phyloP scores from a whole-genome alignment of 2,888 invertebrate genomes.

The Brenthis ino region DNA sequence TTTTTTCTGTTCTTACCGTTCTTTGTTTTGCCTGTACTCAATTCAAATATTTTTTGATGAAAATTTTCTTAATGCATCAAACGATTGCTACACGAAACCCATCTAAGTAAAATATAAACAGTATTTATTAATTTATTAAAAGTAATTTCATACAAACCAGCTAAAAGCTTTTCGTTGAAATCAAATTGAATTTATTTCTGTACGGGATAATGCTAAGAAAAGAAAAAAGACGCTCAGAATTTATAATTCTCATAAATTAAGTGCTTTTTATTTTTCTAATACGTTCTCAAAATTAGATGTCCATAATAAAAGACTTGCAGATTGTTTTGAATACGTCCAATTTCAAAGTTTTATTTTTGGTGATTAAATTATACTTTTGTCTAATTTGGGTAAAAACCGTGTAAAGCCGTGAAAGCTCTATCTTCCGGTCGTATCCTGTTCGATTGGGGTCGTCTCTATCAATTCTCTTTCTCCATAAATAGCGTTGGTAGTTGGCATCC shows the following conservation, averaged over 20 bases:
- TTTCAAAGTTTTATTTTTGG: background rate
- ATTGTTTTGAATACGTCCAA: background rate
- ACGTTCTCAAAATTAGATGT: slow-evolving; percentile 13
- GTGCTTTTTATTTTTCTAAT: slow-evolving; percentile 15
- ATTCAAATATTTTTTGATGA: too few species aligned
- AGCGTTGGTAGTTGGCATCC: too few species aligned
- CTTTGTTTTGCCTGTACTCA: too few species aligned
- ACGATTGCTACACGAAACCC: slow-evolving; percentile 11
- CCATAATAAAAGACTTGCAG: slow-evolving; percentile 3
- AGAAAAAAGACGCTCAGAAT: slow-evolving; percentile 19
- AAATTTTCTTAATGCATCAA: background rate
- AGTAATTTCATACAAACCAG: slow-evolving; percentile 32
- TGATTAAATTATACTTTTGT: too few species aligned
- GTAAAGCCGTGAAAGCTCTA: too few species aligned
- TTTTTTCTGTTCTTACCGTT: too few species aligned
- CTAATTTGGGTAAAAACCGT: too few species aligned
- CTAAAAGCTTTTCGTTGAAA: slow-evolving; percentile 36
- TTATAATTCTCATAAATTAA: slow-evolving; percentile 20
- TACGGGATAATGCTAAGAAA: slow-evolving; percentile 24
- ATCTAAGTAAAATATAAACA: slow-evolving; percentile 13
- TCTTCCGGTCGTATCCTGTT: too few species aligned
- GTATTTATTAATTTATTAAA: slow-evolving; percentile 36
- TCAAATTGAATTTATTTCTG: slow-evolving; percentile 36
- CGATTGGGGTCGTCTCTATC: too few species aligned
- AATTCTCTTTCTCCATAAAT: too few species aligned